These are phyloP conservation scores for Drosophila santomea DNA, from an alignment of 1,140 invertebrate species.

Conservation along the genomic window DNA sequence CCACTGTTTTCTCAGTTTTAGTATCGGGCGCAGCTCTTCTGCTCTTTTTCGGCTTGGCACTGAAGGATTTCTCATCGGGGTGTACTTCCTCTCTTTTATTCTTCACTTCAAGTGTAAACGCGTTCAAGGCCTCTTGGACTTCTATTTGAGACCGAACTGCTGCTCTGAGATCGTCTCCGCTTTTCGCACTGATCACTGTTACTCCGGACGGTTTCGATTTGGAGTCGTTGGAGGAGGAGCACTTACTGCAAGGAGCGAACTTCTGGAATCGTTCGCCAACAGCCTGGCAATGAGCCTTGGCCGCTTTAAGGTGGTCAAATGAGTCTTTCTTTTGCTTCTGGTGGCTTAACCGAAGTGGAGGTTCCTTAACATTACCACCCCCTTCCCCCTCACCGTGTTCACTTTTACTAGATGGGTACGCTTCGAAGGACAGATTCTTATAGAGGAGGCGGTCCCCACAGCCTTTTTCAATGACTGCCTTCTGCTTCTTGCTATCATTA, in stretches of 20 bases:
- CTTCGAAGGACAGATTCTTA: constrained; percentile 3
- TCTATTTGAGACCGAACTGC: constrained; percentile 60
- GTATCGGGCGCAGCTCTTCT: not conserved
- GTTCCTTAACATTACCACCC: not conserved
- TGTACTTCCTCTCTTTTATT: not conserved
- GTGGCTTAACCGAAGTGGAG: not conserved
- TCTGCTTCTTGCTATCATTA: no score
- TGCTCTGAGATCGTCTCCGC: constrained; percentile 51
- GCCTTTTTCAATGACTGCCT: not conserved
- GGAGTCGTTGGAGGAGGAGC: not conserved
- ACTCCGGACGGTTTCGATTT: constrained; percentile 7
- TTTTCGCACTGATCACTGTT: constrained; percentile 60
- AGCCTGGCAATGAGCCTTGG: constrained; percentile 5
- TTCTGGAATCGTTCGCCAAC: constrained; percentile 11
- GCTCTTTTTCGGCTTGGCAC: not conserved
- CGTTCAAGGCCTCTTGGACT: constrained; percentile 43
- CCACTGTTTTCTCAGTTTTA: not conserved
- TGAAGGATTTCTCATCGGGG: not conserved
- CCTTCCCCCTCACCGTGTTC: not conserved
- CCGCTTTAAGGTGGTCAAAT: not conserved
- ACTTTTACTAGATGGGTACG: not conserved
- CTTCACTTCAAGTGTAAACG: not conserved
- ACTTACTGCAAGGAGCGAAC: not conserved
- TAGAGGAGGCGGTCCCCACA: constrained; percentile 2
- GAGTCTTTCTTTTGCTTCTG: not conserved